Evolutionary conservation across 2,113 vertebrate species (phyloP).

Genomic region (Anarrhichthys ocellatus): DNA sequence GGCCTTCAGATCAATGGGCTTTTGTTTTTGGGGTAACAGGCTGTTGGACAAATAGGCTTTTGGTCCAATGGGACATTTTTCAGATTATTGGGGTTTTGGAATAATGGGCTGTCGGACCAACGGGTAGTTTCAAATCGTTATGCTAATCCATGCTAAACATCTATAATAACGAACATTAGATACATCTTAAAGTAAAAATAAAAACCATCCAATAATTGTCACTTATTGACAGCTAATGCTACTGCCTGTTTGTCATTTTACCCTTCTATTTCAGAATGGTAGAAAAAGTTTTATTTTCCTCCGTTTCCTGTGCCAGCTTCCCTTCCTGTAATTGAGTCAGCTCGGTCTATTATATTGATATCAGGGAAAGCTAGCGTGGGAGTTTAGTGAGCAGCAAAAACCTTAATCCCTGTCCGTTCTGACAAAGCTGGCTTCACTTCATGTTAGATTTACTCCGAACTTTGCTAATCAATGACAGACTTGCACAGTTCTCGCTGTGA

Average conservation of each 20-base stretch:
- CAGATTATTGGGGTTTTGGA: no score
- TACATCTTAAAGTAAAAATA: neutral
- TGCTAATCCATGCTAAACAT: no score
- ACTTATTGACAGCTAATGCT: neutral
- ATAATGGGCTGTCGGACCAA: no score
- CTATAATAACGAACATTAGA: no score
- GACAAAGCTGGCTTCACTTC: neutral
- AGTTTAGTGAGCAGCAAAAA: neutral
- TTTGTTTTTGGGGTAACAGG: no score
- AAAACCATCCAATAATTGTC: neutral
- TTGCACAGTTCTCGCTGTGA: neutral
- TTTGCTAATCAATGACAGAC: conserved; percentile 5
- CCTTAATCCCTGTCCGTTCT: neutral
- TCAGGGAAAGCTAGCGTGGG: neutral
- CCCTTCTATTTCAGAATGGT: neutral
- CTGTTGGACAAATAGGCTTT: no score
- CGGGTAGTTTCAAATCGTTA: no score
- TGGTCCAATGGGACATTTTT: no score
- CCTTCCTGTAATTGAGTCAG: neutral
- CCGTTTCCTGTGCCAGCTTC: neutral
- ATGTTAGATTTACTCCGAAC: neutral
- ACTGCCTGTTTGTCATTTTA: neutral
- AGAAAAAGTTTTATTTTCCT: neutral
- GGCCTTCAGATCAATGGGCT: no score
- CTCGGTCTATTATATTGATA: conserved; percentile 3